Evolutionary conservation across 2,113 vertebrate genomes (phyloP), one percentile per base, ranked within the genome.

Genomic region (Pungitius pungitius): DNA sequence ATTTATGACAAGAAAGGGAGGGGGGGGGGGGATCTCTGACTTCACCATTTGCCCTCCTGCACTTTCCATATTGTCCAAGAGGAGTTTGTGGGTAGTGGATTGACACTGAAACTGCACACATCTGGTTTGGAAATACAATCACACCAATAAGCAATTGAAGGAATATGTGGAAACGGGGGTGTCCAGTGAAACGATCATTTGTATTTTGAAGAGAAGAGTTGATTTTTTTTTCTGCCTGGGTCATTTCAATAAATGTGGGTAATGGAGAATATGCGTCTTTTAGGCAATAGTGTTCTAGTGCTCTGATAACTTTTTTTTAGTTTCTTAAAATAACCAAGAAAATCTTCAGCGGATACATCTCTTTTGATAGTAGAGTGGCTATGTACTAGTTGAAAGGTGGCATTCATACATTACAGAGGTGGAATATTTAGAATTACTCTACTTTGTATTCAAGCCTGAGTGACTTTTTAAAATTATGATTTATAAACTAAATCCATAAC

Each of bases 31-130:
- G 86, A 83, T 90, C 83, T 91, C 75, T 88, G 87, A 92, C 89
- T 92, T 92, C 81, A 88, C 90, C 87, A 85, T 92, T 94, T 92
- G 92, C 92, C 90, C 90, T 92, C 80, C 68, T 83, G 83, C 89
- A 90, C 90, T 90, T 89, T 91, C 84, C 77, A 85, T 88, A 84
- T 76, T 60, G 75, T 86, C 89, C 82, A 75, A 84, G 79, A 90
- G 68, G 83, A 88, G 81, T 91, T 87, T 77, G 81, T 76, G 82
- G 85, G 74, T 65, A 84, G 87, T 69, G 81, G 83, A 92, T 87
- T 91, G 92, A 92, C 87, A 85, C 74, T 83, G 81, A 75, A 87
- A 83, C 86, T 78, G 86, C 77, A 83, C 87, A 91, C 91, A 90
- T 90, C 82, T 90, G 91, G 88, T 89, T 87, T 82, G 77, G 80